These are phyloP conservation scores for Pteropus alecto DNA, from an alignment of 2,113 vertebrate species.

Conservation along the genomic window DNA sequence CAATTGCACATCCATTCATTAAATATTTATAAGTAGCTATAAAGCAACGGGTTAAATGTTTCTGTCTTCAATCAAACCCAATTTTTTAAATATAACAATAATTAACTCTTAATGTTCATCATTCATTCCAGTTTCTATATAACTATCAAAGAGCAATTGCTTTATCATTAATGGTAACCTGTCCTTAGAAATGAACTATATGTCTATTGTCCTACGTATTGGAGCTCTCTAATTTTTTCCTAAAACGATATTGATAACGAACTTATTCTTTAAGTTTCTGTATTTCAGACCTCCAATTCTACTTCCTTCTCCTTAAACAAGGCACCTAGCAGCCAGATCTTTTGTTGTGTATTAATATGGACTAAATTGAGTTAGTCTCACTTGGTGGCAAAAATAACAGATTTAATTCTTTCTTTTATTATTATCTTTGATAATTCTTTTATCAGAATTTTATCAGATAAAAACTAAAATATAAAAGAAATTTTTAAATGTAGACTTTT, in stretches of 20 bases:
- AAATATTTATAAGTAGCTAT: constrained; percentile 37
- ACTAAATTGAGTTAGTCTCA: neutral
- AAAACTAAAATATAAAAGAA: constrained; percentile 13
- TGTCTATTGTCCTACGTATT: neutral
- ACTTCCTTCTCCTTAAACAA: neutral
- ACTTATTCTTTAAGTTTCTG: neutral
- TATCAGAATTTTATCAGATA: neutral
- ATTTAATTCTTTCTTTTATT: neutral
- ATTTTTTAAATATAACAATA: neutral
- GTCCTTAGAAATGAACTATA: neutral
- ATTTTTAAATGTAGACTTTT: neutral
- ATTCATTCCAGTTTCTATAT: neutral
- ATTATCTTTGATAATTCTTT: too few species aligned
- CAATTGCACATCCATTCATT: constrained; percentile 13
- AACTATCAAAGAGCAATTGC: neutral
- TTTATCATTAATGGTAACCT: neutral
- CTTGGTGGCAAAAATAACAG: neutral
- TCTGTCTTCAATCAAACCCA: neutral
- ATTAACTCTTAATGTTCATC: neutral
- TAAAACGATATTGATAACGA: neutral
- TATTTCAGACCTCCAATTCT: neutral
- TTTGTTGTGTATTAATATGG: neutral
- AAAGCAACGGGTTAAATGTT: constrained; percentile 19
- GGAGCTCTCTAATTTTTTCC: neutral
- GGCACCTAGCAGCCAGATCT: neutral